These are phyloP conservation scores for Rhagoletis zephyria DNA, from an alignment of 1,140 invertebrate species.

Conservation along the genomic window DNA sequence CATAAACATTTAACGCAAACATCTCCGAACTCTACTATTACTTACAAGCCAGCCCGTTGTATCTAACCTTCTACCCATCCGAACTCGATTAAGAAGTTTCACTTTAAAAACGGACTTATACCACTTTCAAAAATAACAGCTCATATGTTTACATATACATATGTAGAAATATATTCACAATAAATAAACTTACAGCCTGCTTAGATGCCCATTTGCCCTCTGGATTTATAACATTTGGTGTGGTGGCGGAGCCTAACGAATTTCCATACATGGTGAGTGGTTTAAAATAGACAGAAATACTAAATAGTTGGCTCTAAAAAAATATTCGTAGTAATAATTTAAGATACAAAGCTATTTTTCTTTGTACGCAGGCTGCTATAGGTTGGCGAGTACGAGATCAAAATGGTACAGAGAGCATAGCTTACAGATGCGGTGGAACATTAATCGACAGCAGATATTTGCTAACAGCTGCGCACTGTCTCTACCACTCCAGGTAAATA, in stretches of 20 bases:
- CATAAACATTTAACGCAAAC: no score
- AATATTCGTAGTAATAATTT: not conserved
- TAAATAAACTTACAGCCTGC: not conserved
- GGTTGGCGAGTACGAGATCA: not conserved
- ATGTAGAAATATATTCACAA: not conserved
- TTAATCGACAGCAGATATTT: not conserved
- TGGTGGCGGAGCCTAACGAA: constrained; percentile 22
- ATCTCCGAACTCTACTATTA: no score
- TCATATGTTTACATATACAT: no score
- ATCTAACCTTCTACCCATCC: no score
- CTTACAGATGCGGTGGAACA: not conserved
- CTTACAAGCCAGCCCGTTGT: no score
- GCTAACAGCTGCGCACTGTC: not conserved
- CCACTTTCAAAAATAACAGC: no score
- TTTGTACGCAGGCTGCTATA: not conserved
- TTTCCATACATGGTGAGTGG: constrained; percentile 56
- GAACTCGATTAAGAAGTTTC: no score
- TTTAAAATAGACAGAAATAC: not conserved
- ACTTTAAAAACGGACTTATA: no score
- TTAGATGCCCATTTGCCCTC: not conserved
- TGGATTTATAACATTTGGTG: constrained; percentile 18
- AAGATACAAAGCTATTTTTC: not conserved
- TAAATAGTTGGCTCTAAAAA: not conserved
- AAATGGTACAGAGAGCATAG: not conserved
- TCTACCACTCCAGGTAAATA: not conserved